phyloP scores from a whole-genome alignment of 2,888 invertebrate genomes.

The Harpalus rufipes region DNA sequence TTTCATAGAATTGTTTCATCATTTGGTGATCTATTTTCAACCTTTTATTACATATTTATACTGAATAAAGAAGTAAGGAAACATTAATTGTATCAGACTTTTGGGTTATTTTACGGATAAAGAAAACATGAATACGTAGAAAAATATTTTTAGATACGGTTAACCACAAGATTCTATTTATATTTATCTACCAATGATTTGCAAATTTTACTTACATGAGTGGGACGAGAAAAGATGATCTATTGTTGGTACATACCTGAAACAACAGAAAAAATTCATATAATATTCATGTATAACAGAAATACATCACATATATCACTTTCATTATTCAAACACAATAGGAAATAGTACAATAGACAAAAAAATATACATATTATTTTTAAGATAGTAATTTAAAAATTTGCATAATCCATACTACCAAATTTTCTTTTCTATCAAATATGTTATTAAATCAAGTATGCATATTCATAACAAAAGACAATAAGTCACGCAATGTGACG shows the following conservation, averaged over 20 bases:
- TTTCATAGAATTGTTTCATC: too few relatives aligned
- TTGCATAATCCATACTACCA: conserved; percentile 27
- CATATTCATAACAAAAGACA: conserved; percentile 40
- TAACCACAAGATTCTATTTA: conserved; percentile 3
- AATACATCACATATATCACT: too few relatives aligned
- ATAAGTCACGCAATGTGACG: conserved; percentile 45
- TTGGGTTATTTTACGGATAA: neutral
- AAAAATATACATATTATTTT: conserved; percentile 7
- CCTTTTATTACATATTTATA: too few relatives aligned
- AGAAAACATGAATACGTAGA: neutral
- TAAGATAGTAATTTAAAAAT: conserved; percentile 24
- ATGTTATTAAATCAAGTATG: conserved; percentile 37
- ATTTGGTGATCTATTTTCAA: too few relatives aligned
- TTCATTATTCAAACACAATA: neutral
- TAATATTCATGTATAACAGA: conserved; percentile 1
- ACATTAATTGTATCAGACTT: too few relatives aligned
- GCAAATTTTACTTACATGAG: neutral
- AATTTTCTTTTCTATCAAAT: neutral
- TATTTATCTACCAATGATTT: neutral
- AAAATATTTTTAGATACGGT: conserved; percentile 10
- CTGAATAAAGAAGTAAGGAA: too few relatives aligned
- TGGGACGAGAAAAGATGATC: neutral
- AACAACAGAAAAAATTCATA: neutral
- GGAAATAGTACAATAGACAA: neutral
- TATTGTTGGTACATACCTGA: conserved; percentile 8